Conservation (phyloP, 2,797 vertebrate species). For the Lacerta bilineata region DNA sequence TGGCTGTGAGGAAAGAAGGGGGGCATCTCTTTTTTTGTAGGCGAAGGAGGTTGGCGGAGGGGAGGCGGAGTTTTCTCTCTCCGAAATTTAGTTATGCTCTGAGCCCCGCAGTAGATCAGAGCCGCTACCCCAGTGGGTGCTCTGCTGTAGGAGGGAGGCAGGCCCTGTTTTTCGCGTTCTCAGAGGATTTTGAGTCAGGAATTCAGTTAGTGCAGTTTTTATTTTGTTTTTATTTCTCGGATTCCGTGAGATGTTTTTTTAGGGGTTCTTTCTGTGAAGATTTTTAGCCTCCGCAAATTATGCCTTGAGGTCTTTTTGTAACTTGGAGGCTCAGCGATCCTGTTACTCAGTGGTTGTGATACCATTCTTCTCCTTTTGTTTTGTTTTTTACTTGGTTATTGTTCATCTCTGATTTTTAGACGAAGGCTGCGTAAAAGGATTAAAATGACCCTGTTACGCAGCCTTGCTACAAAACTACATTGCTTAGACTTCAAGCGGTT, state of each 20-base stretch:
- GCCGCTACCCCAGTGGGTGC: rapidly evolving
- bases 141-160: background rate
- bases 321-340: background rate
- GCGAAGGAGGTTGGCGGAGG: background rate
- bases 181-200: background rate
- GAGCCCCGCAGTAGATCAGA: too few relatives aligned
- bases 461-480: background rate
- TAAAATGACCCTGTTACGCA: background rate
- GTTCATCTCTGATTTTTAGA: background rate
- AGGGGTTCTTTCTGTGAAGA: background rate
- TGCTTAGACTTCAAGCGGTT: background rate
- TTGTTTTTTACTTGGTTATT: background rate
- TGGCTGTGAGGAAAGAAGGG: background rate
- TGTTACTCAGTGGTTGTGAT: background rate
- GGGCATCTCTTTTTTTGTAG: too few relatives aligned
- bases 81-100: background rate
- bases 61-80: background rate
- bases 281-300: background rate
- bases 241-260: background rate
- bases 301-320: background rate
- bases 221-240: background rate
- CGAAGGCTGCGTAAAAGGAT: too few relatives aligned
- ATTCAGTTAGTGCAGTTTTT: background rate
- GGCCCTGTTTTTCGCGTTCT: too few relatives aligned
- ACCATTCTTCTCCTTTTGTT: too few relatives aligned